Conservation (phyloP, 2,113 vertebrate species). For the Saccopteryx bilineata region DNA sequence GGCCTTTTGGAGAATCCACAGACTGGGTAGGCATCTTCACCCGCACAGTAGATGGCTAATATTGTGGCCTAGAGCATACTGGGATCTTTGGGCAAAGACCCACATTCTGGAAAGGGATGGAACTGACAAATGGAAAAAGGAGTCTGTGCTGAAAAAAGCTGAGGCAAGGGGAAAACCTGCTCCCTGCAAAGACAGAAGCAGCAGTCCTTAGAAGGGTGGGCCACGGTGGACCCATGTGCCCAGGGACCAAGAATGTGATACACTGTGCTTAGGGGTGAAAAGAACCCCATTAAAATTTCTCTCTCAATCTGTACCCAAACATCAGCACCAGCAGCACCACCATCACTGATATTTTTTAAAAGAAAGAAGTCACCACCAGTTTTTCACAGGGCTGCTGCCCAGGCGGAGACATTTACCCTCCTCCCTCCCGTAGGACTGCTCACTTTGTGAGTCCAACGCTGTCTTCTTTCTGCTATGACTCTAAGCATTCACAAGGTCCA, state of each 20-base stretch:
- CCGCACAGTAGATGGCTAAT: background rate
- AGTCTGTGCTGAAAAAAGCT: background rate
- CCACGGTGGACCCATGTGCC: background rate
- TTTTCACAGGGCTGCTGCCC: background rate
- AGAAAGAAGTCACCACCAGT: background rate
- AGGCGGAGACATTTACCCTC: background rate
- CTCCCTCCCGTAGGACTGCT: background rate
- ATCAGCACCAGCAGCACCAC: background rate
- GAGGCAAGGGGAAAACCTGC: background rate
- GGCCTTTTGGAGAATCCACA: background rate
- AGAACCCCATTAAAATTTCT: background rate
- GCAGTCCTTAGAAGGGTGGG: background rate
- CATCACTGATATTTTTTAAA: background rate
- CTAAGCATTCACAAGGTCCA: background rate
- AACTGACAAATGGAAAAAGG: background rate
- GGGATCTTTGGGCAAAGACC: background rate
- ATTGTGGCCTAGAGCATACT: background rate
- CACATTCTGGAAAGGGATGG: background rate
- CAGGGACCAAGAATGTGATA: background rate
- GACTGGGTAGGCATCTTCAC: background rate
- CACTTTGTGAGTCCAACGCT: background rate
- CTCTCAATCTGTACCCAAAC: background rate
- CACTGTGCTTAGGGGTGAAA: background rate
- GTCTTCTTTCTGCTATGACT: background rate
- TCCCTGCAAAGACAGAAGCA: background rate